Evolutionary conservation across 2,113 vertebrate genomes (phyloP).

Genomic region (Piaya cayana): DNA sequence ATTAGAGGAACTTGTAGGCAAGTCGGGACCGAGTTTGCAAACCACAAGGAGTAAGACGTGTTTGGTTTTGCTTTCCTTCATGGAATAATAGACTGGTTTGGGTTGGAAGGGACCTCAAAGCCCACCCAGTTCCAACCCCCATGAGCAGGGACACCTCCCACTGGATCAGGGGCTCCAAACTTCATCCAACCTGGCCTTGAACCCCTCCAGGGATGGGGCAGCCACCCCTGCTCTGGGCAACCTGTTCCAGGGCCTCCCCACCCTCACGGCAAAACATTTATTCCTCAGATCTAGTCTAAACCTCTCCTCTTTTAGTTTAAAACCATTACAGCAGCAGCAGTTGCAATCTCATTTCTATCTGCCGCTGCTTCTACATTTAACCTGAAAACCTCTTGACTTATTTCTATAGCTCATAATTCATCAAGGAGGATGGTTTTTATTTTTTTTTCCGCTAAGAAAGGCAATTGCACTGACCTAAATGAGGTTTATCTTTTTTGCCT

Average conservation of each 20-base stretch:
- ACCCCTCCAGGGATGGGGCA: too few species aligned
- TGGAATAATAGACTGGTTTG: too few species aligned
- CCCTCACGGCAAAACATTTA: too few species aligned
- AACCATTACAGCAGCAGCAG: rapidly evolving
- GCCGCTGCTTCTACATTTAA: neutral
- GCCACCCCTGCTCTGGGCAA: too few species aligned
- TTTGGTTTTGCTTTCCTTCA: neutral
- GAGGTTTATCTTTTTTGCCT: neutral
- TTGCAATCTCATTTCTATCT: neutral
- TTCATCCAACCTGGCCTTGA: too few species aligned
- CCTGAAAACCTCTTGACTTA: neutral
- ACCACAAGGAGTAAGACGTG: neutral
- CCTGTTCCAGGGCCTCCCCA: too few species aligned
- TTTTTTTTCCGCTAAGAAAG: neutral
- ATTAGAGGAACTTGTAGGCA: neutral
- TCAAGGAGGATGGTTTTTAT: neutral
- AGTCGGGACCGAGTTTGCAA: neutral
- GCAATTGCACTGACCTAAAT: neutral
- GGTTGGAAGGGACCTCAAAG: too few species aligned
- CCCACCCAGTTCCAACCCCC: too few species aligned
- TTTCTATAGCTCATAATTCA: neutral
- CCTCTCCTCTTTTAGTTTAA: too few species aligned
- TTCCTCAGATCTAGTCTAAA: too few species aligned
- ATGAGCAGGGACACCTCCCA: too few species aligned
- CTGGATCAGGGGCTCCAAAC: too few species aligned